Evolutionary conservation across 2,113 vertebrate species (phyloP).

Genomic region (Buteo buteo): DNA sequence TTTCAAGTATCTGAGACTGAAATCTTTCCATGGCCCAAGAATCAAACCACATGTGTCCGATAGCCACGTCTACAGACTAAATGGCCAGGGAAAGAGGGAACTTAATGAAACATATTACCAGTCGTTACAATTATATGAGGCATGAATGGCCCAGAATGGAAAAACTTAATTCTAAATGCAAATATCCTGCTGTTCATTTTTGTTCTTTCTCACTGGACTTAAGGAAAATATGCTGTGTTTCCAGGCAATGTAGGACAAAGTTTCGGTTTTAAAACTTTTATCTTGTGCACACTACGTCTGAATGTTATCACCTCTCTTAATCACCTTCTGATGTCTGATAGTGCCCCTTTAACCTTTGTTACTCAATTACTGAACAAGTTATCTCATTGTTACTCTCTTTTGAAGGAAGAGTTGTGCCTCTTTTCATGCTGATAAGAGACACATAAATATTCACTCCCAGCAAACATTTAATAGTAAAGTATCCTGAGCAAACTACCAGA

Average conservation of each 20-base stretch:
- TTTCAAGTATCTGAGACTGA: neutral
- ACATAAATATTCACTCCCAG: constrained; percentile 47
- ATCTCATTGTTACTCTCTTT: constrained; percentile 52
- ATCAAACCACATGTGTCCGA: neutral
- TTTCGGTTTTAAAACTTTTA: constrained; percentile 30
- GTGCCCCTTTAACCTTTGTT: constrained; percentile 56
- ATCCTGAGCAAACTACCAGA: constrained; percentile 49
- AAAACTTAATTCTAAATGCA: neutral
- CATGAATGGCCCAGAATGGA: neutral
- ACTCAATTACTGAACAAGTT: constrained; percentile 55
- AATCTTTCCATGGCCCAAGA: neutral
- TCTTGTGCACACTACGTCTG: constrained; percentile 16
- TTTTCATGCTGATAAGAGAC: constrained; percentile 65
- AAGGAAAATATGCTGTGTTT: neutral
- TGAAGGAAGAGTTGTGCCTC: constrained; percentile 57
- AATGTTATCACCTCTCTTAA: constrained; percentile 63
- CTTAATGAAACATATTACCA: neutral
- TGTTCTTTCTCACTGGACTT: neutral
- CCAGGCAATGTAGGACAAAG: constrained; percentile 8
- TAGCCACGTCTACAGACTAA: neutral
- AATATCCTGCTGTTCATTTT: neutral
- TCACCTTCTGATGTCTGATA: constrained; percentile 53
- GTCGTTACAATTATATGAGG: neutral
- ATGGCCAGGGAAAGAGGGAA: neutral
- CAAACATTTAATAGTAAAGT: constrained; percentile 60